Evolutionary conservation across 2,888 invertebrate species (phyloP), one percentile per base, ranked within the genome.

Genomic region (Drosophila tripunctata): DNA sequence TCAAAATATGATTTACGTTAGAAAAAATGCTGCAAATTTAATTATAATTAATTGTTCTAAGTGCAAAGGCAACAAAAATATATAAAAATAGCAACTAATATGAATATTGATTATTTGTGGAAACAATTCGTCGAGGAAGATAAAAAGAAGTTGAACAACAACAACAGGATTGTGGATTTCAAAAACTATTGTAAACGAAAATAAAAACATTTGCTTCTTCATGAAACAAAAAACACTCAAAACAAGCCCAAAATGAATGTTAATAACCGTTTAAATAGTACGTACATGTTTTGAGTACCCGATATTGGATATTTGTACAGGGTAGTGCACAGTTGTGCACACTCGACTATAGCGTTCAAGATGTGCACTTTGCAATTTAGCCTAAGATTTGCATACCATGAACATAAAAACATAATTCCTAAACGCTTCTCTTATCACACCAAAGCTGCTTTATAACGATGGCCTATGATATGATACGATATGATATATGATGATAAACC

Each of bases 21-120:
- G 75, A 60, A 65, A 65, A 72, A 81, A 79, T 84, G 87, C 76
- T 81, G 84, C 80, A 81, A 81, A 84, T 80, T 74, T 81, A 81
- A 67, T 76, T 84, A 48, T 87, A 81, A 81, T 70, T 45, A 51
- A 54, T 65, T 80, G 50, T 50, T 72, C 51, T 81, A 81, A 81
- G 80, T 76, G 80, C 74, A 87, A 87, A 75, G 52, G 87, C 83
- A 75, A 70, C 64, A 68, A 54, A 73, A 73, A 75, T n/a, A 43
- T 27, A 43, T 43, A 27, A 15, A 40, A 41, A 7, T 67, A 72
- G 56, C 70, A 68, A n/a, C n/a, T n/a, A 69, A 62, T 67, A 67
- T 78, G 48, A 71, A 54, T 48, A 75, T 54, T 61, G 57, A 71
- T 68, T 74, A 86, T 79, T 86, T 79, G 80, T 86, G 80, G 61